These are phyloP conservation scores for Onthophagus sagittarius DNA, from an alignment of 2,888 invertebrate genomes.

Conservation along the genomic window DNA sequence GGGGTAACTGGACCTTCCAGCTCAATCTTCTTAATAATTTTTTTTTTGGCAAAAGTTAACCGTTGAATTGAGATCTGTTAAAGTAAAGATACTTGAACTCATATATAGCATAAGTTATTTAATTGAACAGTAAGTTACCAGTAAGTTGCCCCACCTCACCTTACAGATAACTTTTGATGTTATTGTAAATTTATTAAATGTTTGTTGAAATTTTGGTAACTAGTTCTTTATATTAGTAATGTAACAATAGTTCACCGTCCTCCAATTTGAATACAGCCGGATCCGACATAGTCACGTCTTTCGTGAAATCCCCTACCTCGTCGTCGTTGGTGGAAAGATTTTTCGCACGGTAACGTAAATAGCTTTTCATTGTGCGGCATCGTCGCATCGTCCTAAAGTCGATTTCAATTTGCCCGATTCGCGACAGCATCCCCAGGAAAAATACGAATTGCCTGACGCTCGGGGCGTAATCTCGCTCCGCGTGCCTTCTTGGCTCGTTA, in stretches of 20 bases:
- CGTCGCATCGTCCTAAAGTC: constrained; percentile 5
- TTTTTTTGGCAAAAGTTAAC: too few species aligned
- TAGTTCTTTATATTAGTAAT: neutral
- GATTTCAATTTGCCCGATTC: constrained; percentile 1
- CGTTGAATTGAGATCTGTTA: too few species aligned
- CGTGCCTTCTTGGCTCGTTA: neutral
- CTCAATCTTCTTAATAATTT: too few species aligned
- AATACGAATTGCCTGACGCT: neutral
- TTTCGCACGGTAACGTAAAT: constrained; percentile 1
- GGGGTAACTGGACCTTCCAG: too few species aligned
- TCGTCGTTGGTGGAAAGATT: neutral
- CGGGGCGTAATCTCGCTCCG: neutral
- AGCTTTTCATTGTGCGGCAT: constrained; percentile 8
- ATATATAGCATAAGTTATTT: too few species aligned
- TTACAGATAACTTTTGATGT: neutral
- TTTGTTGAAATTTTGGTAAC: neutral
- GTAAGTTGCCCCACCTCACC: too few species aligned
- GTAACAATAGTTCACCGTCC: neutral
- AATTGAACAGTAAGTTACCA: too few species aligned
- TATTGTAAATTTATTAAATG: neutral
- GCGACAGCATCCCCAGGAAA: neutral
- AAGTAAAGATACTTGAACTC: too few species aligned
- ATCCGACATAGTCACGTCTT: neutral
- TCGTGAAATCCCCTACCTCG: neutral
- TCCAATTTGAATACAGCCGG: neutral